These are phyloP conservation scores for Abrostola tripartita DNA, from an alignment of 2,888 invertebrate genomes.

Conservation along the genomic window DNA sequence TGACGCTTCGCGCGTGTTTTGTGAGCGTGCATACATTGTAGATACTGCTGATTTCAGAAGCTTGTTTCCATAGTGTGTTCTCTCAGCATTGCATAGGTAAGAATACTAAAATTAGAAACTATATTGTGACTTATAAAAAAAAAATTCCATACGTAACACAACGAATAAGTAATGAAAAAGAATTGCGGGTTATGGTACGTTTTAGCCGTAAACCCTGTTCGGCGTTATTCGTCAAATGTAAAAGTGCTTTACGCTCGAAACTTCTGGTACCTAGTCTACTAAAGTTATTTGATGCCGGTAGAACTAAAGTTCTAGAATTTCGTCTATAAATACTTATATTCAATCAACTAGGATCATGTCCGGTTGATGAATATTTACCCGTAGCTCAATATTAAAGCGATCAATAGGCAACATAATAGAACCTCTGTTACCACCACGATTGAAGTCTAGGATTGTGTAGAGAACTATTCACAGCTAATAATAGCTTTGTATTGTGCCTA, in stretches of 20 bases:
- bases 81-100: too few relatives aligned
- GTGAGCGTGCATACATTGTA: too few relatives aligned
- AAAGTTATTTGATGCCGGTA: conserved; percentile 15
- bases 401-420: conserved; percentile 15
- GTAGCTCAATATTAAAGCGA: conserved; percentile 17
- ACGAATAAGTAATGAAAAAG: too few relatives aligned
- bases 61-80: too few relatives aligned
- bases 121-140: too few relatives aligned
- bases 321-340: conserved; percentile 8
- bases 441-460: conserved; percentile 38
- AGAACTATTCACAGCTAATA: conserved; percentile 45
- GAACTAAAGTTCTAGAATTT: conserved; percentile 9
- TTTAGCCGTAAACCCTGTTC: too few relatives aligned
- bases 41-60: too few relatives aligned
- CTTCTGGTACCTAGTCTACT: conserved; percentile 7
- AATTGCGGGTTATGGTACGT: too few relatives aligned
- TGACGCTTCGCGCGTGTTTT: too few relatives aligned
- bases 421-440: conserved; percentile 32
- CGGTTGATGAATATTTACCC: conserved; percentile 16
- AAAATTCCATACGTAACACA: too few relatives aligned
- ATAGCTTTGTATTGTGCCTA: conserved; percentile 34
- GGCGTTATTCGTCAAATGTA: too few relatives aligned
- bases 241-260: not conserved
- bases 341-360: not conserved
- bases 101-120: too few relatives aligned